Conservation (phyloP, 2,888 invertebrate genomes). For the Amblyjoppa proteus region DNA sequence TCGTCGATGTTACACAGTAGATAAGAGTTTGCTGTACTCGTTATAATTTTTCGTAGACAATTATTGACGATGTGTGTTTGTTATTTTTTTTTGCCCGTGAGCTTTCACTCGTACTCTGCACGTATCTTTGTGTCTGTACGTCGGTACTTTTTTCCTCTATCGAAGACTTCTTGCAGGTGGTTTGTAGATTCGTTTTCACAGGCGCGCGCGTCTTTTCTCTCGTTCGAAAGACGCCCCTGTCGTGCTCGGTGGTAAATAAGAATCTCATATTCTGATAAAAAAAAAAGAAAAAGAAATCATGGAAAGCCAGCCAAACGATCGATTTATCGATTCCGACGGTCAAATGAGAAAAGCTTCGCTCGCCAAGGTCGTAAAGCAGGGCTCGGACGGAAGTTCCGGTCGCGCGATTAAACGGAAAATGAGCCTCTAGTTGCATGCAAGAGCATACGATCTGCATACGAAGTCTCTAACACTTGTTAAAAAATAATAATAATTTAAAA, state of each 20-base stretch:
- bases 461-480: slow-evolving; percentile 36
- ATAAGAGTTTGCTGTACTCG: neutral
- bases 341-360: slow-evolving; percentile 65
- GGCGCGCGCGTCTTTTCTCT: neutral
- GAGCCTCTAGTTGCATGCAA: slow-evolving; percentile 49
- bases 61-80: slow-evolving; percentile 13
- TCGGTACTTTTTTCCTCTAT: slow-evolving; percentile 50
- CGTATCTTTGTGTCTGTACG: slow-evolving; percentile 24
- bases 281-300: neutral
- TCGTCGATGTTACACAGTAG: slow-evolving; percentile 38
- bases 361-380: slow-evolving; percentile 68
- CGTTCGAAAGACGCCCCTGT: slow-evolving; percentile 24
- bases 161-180: slow-evolving; percentile 58
- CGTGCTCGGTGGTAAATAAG: neutral
- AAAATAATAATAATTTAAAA: neutral
- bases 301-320: slow-evolving; percentile 1
- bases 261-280: neutral
- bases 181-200: slow-evolving; percentile 28
- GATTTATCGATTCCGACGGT: slow-evolving; percentile 37
- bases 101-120: slow-evolving; percentile 31
- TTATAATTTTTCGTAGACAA: slow-evolving; percentile 13
- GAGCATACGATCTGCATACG: slow-evolving; percentile 56
- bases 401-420: neutral
- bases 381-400: slow-evolving; percentile 34
- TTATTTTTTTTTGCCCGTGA: neutral